Conservation (phyloP, 1,140 invertebrate species). For the Linepithema humile region DNA sequence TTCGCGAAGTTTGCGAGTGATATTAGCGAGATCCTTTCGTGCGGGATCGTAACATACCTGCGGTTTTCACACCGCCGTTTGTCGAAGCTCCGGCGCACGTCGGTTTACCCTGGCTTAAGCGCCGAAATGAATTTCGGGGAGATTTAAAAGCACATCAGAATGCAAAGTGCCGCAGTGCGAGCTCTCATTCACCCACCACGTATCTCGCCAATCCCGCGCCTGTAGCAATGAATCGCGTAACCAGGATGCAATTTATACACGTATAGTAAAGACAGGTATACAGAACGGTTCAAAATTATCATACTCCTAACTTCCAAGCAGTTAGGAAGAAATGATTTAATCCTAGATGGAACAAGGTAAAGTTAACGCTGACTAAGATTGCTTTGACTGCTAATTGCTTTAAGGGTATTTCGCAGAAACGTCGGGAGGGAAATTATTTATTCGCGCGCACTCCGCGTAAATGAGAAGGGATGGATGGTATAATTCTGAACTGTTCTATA, state of each 20-base stretch:
- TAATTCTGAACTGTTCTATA: background rate
- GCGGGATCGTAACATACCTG: background rate
- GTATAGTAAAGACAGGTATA: background rate
- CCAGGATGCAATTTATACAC: background rate
- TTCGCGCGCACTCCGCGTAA: background rate
- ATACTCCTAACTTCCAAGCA: background rate
- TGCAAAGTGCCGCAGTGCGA: constrained; percentile 42
- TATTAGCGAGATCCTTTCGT: constrained; percentile 10
- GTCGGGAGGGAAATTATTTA: background rate
- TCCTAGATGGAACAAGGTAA: background rate
- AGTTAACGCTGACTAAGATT: background rate
- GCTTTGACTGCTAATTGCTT: background rate
- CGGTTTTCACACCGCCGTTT: constrained; percentile 38
- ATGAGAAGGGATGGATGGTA: background rate
- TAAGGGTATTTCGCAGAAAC: background rate
- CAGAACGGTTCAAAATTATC: background rate
- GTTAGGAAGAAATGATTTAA: background rate
- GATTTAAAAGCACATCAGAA: constrained; percentile 63
- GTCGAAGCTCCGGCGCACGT: constrained; percentile 34
- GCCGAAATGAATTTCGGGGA: constrained; percentile 54
- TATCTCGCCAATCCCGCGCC: background rate
- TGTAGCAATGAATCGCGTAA: constrained; percentile 1
- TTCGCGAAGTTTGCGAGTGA: constrained; percentile 28
- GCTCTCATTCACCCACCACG: background rate
- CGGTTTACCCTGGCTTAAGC: constrained; percentile 42